These are phyloP conservation scores for Neogobius melanostomus DNA, from an alignment of 2,113 vertebrate genomes.

Conservation along the genomic window DNA sequence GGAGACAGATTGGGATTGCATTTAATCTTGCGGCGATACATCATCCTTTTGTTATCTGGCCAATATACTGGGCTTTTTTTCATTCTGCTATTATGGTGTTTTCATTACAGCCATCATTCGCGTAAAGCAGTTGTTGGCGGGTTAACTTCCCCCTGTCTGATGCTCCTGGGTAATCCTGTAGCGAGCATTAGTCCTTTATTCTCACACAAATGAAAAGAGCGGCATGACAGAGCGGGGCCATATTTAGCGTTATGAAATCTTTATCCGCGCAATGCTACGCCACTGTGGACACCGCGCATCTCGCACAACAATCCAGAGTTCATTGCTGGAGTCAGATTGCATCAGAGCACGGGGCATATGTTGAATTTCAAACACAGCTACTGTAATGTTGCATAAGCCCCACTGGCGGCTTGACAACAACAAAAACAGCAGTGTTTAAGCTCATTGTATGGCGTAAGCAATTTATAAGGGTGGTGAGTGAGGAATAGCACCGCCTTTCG, in stretches of 20 bases:
- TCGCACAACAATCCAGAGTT: slow-evolving; percentile 37
- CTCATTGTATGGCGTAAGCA: not conserved
- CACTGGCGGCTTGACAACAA: not conserved
- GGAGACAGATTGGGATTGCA: no score
- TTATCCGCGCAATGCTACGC: slow-evolving; percentile 39
- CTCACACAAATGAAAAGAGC: slow-evolving; percentile 50
- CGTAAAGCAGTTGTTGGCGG: slow-evolving; percentile 36
- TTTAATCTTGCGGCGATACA: not conserved
- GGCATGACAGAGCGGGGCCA: slow-evolving; percentile 9
- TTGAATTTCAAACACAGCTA: slow-evolving; percentile 1
- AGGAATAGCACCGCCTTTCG: no score
- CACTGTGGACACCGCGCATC: slow-evolving; percentile 41
- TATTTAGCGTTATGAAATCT: slow-evolving; percentile 46
- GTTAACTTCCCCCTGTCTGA: slow-evolving; percentile 32
- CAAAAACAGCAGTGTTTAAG: not conserved
- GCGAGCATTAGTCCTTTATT: slow-evolving; percentile 33
- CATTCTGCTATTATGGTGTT: slow-evolving; percentile 60
- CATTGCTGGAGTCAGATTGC: slow-evolving; percentile 25
- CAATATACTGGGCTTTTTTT: slow-evolving; percentile 41
- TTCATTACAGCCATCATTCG: slow-evolving; percentile 57
- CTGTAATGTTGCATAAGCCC: not conserved
- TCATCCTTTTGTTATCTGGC: slow-evolving; percentile 59
- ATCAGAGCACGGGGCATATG: slow-evolving; percentile 13
- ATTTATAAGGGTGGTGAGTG: not conserved
- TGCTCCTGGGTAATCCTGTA: slow-evolving; percentile 43